Evolutionary conservation across 2,113 vertebrate species (phyloP).

Genomic region (Anoura caudifer): DNA sequence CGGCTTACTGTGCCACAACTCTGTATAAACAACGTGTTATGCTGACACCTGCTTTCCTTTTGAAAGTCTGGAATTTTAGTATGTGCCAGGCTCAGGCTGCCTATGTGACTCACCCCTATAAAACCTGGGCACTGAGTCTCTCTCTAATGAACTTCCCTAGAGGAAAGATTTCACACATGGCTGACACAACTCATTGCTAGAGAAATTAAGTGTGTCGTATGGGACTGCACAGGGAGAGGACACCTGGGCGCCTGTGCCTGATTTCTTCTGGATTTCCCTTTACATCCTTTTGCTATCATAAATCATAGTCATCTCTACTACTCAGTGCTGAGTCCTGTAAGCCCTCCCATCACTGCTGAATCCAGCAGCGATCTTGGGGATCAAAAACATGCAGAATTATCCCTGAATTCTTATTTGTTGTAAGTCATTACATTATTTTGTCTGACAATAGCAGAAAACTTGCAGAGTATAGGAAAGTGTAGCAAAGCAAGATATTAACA

Average conservation of each 20-base stretch:
- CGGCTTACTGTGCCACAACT: not conserved
- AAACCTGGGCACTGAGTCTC: not conserved
- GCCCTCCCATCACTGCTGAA: not conserved
- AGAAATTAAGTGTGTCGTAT: not conserved
- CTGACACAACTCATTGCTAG: not conserved
- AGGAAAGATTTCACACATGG: not conserved
- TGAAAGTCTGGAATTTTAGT: not conserved
- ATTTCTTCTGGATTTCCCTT: not conserved
- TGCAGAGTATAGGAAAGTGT: not conserved
- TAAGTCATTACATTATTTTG: not conserved
- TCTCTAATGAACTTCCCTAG: not conserved
- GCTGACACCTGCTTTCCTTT: not conserved
- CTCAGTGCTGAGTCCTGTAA: not conserved
- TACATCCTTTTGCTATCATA: not conserved
- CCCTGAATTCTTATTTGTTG: not conserved
- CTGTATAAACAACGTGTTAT: not conserved
- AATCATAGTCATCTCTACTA: not conserved
- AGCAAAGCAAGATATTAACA: not conserved
- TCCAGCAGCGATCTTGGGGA: not conserved
- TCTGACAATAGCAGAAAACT: not conserved
- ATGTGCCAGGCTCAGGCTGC: not conserved
- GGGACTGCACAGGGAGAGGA: not conserved
- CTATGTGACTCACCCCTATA: not conserved
- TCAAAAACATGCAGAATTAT: not conserved
- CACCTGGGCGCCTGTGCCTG: not conserved